Conservation (phyloP, 64 coral and sea anemone genomes). For the Catalaphyllia jardinei region DNA sequence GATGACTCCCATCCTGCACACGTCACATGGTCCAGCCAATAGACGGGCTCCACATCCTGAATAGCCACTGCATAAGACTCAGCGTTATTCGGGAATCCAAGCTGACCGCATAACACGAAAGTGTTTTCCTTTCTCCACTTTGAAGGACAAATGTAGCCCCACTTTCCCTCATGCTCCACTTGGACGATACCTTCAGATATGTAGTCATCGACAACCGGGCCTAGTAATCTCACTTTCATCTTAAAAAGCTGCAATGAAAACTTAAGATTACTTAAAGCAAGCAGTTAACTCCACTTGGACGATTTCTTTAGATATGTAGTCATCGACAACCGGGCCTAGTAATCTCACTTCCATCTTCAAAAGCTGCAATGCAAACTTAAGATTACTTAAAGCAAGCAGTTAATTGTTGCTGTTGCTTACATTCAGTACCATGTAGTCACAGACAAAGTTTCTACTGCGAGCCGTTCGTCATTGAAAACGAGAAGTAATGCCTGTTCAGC, state of each 20-base stretch:
- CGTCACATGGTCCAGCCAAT: constrained; percentile 60
- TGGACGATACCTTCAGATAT: constrained; percentile 71
- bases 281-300: constrained; percentile 41
- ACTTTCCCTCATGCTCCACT: constrained; percentile 28
- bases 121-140: constrained; percentile 59
- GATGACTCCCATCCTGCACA: constrained; percentile 74
- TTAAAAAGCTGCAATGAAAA: background rate
- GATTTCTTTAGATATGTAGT: constrained; percentile 64
- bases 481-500: no score
- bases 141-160: constrained; percentile 75
- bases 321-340: constrained; percentile 44
- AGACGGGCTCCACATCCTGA: constrained; percentile 33
- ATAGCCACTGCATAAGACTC: background rate
- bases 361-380: background rate
- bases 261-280: background rate
- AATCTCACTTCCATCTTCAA: constrained; percentile 25
- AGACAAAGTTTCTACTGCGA: no score
- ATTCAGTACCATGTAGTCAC: background rate
- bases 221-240: constrained; percentile 46
- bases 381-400: background rate
- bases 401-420: background rate
- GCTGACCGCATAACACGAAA: constrained; percentile 73
- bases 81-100: constrained; percentile 62
- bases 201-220: constrained; percentile 48
- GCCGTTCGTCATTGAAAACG: no score